Base-by-base conservation (phyloP, 2,797 vertebrate species). In the Benthosema pterotum region DNA sequence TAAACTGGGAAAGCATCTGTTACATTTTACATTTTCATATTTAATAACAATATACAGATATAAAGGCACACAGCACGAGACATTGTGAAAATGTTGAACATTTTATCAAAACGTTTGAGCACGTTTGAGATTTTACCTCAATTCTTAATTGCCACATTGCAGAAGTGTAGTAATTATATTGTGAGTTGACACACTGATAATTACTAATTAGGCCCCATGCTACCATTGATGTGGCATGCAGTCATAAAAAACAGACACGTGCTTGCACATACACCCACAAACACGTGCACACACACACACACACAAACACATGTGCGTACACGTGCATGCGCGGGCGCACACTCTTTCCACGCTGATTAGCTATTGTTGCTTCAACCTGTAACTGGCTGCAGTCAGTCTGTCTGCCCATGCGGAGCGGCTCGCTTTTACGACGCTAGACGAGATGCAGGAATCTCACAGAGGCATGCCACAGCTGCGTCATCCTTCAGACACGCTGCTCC, bases 291-390 rank as follows among this genome's bases (percentile, higher is more conserved):
- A 54, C 52, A 50, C 49, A 19, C 16, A 11, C 53, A 16, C 25
- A 38, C 18, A 42, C 28, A 55, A 28, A 55, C 28, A 46, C 42
- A 57, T 43, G 19, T 68, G 51, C 48, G 57, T 64, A 67, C 64
- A 50, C 18, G 19, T 22, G 73, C 59, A 65, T 0, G 0, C 45
- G n/a, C 57, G 15, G 15, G 2, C 14, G 6, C 28, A 16, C 3
- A 54, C 6, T 32, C 52, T 12, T 57, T 17, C 15, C 38, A 14
- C 11, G 14, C 9, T 28, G 17, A 15, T 53, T 63, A 25, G 9
- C 48, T 11, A 58, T 75, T 72, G 74, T 81, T 83, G 79, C 69
- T 55, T 72, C 67, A 78, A 69, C 82, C 79, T 80, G 77, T 80
- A 79, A 71, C 75, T 83, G 67, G 68, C 60, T 57, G 2, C 72